Base-by-base conservation (phyloP, 1,140 invertebrate genomes). In the Drosophila kepulauana region DNA sequence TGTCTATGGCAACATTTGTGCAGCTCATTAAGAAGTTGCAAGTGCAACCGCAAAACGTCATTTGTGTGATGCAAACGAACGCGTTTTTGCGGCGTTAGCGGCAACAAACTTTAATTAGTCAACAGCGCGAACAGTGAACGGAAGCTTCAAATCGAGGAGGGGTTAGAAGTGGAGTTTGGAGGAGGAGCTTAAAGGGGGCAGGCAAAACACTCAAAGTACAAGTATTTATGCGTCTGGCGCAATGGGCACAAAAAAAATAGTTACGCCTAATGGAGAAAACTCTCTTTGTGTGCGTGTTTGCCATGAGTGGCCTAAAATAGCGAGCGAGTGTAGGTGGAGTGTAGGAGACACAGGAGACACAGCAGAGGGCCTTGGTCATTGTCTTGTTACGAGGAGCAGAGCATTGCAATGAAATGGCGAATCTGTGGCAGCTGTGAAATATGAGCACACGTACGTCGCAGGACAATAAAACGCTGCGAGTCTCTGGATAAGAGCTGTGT, bases 371-470 rank as follows among this genome's bases (percentile, higher is more conserved):
- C 13, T 20, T 10, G 43, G 16, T 33, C 58, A 56, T 62, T 56
- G 72, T 69, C 72, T 70, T 45, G 72, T 62, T 79, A 13, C 11
- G 41, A 25, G 20, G 20, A 25, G 20, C 20, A 25, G 20, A 43
- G 11, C n/a, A 78, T 70, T 63, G 41, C 49, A 79, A 79, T 79
- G 78, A 82, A 79, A 79, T 76, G 74, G 48, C 57, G 63, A 72
- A 59, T 63, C 46, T 70, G 78, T 79, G 82, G 70, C 78, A 86
- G 68, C 56, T 86, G 82, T 86, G 67, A 86, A 57, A 81, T 81
- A 86, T 75, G 82, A 85, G 82, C 65, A 56, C 81, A 86, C 82
- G 75, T 86, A 73, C 61, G 43, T 25, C 48, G 30, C 64, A 69
- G 63, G 54, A 72, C 75, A 78, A 72, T 80, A 84, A 84, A 80